Percentiles rank a stretch among this genome's conserved stretches.
Conservation (phyloP, 1,140 invertebrate species). For the Bombus confusus region DNA sequence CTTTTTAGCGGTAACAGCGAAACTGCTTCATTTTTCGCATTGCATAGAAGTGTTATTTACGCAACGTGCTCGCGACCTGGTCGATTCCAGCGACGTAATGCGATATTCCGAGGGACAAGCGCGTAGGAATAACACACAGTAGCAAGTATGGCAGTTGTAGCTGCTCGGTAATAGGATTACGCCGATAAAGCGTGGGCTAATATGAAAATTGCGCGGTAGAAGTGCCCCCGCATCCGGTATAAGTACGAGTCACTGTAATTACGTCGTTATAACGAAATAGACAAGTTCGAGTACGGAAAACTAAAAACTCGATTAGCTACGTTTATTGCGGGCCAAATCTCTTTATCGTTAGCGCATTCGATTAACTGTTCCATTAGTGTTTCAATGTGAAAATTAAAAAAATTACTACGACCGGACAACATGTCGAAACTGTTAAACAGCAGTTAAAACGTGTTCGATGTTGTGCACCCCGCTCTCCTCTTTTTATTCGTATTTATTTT, state of each 20-base stretch:
- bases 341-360: neutral
- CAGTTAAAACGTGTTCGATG: neutral
- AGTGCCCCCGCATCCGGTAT: neutral
- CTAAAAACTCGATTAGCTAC: slow-evolving; percentile 16
- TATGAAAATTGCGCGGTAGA: slow-evolving; percentile 31
- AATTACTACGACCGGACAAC: neutral
- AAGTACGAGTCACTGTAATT: slow-evolving; percentile 39
- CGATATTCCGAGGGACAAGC: neutral
- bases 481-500: neutral
- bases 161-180: slow-evolving; percentile 50
- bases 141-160: neutral
- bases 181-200: slow-evolving; percentile 47
- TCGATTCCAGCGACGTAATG: neutral
- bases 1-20: neutral
- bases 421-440: neutral
- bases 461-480: neutral
- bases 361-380: slow-evolving; percentile 15
- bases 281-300: slow-evolving; percentile 24
- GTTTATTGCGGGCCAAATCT: slow-evolving; percentile 7
- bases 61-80: neutral
- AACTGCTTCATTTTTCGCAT: neutral
- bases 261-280: slow-evolving; percentile 26
- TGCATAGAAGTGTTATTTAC: neutral
- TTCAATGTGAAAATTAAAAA: neutral
- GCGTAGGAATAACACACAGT: neutral